These are phyloP conservation scores for Poeciliopsis occidentalis DNA, from an alignment of 2,113 vertebrate species.

Conservation along the genomic window DNA sequence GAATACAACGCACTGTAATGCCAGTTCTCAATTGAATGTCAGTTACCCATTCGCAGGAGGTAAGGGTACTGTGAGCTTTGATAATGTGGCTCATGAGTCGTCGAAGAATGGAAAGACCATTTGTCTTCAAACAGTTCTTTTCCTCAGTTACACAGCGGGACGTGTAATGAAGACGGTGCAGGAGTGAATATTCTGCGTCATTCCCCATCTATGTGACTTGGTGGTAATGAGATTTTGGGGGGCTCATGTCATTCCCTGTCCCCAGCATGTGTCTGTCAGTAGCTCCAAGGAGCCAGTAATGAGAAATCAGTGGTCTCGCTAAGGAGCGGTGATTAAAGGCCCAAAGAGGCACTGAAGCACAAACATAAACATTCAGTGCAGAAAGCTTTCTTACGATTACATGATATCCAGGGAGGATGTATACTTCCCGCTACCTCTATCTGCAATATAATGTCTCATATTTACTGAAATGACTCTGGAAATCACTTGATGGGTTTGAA, in stretches of 20 bases:
- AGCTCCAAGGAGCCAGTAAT: constrained; percentile 52
- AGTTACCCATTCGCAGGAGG: constrained; percentile 9
- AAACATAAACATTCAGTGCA: constrained; percentile 41
- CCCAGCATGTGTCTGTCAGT: constrained; percentile 63
- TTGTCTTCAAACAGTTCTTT: constrained; percentile 53
- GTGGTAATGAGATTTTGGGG: constrained; percentile 68
- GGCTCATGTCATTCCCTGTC: constrained; percentile 39
- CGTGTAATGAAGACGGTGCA: constrained; percentile 64
- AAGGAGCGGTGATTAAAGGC: constrained; percentile 59
- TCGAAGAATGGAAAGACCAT: constrained; percentile 57
- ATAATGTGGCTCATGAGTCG: constrained; percentile 52
- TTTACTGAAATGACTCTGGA: constrained; percentile 35
- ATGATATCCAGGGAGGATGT: constrained; percentile 30
- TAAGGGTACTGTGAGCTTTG: constrained; percentile 43
- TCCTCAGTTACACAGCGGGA: constrained; percentile 48
- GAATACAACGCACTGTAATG: not conserved
- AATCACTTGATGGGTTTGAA: constrained; percentile 43
- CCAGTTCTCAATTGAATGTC: not conserved
- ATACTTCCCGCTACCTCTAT: constrained; percentile 15
- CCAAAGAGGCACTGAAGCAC: constrained; percentile 37
- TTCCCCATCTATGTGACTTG: constrained; percentile 51
- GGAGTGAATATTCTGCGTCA: constrained; percentile 52
- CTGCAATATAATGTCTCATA: constrained; percentile 58
- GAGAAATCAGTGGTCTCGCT: constrained; percentile 55
- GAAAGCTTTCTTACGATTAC: constrained; percentile 34